Percentiles rank a stretch among this genome's conserved stretches.
These are phyloP conservation scores for Euzetes globulus DNA, from an alignment of 2,888 invertebrate genomes.

Conservation along the genomic window DNA sequence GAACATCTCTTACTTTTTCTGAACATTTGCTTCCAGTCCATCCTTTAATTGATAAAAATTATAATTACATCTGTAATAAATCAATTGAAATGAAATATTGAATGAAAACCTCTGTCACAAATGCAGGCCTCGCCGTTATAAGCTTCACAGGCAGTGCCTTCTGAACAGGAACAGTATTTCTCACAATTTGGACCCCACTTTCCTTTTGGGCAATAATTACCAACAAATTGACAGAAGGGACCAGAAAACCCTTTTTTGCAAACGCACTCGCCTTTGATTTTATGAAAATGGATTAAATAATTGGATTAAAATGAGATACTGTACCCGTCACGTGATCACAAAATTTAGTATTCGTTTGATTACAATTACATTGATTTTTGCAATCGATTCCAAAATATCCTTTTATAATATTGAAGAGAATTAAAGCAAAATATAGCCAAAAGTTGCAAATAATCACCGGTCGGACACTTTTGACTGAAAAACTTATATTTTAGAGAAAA, in stretches of 20 bases:
- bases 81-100: not conserved
- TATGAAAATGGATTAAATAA: conserved; percentile 9
- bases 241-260: conserved; percentile 36
- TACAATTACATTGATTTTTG: conserved; percentile 65
- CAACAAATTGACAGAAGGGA: conserved; percentile 29
- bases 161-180: conserved; percentile 78
- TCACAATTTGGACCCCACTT: conserved; percentile 71
- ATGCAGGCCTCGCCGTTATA: conserved; percentile 60
- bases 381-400: conserved; percentile 76
- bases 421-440: not conserved
- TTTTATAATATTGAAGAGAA: not conserved
- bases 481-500: not conserved
- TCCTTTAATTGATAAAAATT: not conserved
- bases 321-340: conserved; percentile 77
- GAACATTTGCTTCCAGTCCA: conserved; percentile 45
- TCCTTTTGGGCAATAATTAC: conserved; percentile 51
- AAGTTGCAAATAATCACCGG: not conserved
- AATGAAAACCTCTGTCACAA: conserved; percentile 40
- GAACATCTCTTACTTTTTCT: conserved; percentile 41
- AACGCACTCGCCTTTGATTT: conserved; percentile 33
- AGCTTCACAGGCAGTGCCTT: conserved; percentile 49
- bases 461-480: conserved; percentile 40
- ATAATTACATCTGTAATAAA: not conserved
- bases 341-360: conserved; percentile 59
- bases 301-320: conserved; percentile 41